Conservation (phyloP, 2,888 invertebrate species). For the Belgica antarctica region DNA sequence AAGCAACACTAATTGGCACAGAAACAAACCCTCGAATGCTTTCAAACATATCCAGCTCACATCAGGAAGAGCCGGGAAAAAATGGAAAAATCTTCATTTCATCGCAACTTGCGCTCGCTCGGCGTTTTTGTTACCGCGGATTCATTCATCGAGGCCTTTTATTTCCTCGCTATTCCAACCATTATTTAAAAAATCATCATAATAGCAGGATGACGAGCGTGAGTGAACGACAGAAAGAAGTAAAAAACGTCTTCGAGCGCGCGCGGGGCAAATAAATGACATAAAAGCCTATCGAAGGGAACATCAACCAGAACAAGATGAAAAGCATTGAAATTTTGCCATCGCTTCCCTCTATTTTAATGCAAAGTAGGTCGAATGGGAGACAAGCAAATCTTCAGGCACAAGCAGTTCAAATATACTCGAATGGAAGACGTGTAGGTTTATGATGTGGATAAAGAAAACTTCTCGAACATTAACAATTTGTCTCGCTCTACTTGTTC, state of each 20-base stretch:
- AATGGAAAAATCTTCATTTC: background rate
- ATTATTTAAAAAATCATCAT: slow-evolving; percentile 28
- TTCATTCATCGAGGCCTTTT: background rate
- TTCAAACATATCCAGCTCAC: slow-evolving; percentile 1
- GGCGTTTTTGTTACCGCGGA: background rate
- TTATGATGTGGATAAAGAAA: background rate
- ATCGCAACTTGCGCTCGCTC: background rate
- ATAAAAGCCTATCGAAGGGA: slow-evolving; percentile 15
- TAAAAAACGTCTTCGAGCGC: background rate
- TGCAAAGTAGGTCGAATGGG: slow-evolving; percentile 22
- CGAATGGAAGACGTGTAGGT: slow-evolving; percentile 1
- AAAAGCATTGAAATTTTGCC: background rate
- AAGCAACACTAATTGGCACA: slow-evolving; percentile 27
- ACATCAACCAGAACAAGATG: too few relatives aligned
- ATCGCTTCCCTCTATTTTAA: slow-evolving; percentile 18
- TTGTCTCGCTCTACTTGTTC: background rate
- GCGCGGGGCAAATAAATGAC: slow-evolving; percentile 17
- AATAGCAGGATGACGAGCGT: slow-evolving; percentile 4
- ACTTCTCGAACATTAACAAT: slow-evolving; percentile 11
- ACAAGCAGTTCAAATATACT: slow-evolving; percentile 18
- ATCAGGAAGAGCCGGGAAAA: background rate
- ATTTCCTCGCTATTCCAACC: slow-evolving; percentile 6
- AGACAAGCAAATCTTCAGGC: background rate
- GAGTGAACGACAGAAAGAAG: background rate
- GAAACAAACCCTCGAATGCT: slow-evolving; percentile 12